Conservation (phyloP, 2,797 vertebrate species). For the Petrocephalus sullivani region DNA sequence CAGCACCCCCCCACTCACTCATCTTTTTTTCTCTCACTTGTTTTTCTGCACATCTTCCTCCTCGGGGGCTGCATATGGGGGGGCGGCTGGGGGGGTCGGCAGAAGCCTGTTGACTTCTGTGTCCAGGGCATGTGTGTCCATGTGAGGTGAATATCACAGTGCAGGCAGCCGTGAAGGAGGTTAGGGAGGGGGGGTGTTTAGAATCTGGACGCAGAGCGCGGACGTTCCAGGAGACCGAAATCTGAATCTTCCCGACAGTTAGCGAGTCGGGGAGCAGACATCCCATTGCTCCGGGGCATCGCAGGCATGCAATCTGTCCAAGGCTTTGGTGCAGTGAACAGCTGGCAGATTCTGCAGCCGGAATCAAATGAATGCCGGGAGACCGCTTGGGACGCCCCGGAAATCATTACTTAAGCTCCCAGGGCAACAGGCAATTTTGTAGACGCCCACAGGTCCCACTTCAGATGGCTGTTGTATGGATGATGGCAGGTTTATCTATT, state of each 20-base stretch:
- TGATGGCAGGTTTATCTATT: neutral
- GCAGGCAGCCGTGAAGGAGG: conserved; percentile 7
- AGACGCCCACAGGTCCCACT: neutral
- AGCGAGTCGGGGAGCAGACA: neutral
- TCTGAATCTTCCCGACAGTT: neutral
- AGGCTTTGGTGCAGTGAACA: conserved; percentile 11
- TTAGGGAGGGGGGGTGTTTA: neutral
- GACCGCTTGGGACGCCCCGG: neutral
- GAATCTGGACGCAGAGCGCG: neutral
- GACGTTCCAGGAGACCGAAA: neutral
- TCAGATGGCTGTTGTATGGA: neutral
- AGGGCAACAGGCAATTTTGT: neutral
- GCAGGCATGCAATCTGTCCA: conserved; percentile 18
- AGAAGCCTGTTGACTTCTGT: neutral
- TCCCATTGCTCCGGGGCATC: neutral
- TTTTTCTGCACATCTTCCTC: neutral
- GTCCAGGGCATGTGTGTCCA: conserved; percentile 1
- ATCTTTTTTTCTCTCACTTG: neutral
- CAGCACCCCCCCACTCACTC: neutral
- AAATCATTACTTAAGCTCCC: neutral
- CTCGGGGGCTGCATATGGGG: neutral
- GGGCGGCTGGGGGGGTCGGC: neutral
- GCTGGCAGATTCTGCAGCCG: neutral
- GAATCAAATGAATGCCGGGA: neutral
- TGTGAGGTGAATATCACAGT: neutral